Base-by-base conservation (phyloP, 1,140 invertebrate species). In the Manduca sexta region DNA sequence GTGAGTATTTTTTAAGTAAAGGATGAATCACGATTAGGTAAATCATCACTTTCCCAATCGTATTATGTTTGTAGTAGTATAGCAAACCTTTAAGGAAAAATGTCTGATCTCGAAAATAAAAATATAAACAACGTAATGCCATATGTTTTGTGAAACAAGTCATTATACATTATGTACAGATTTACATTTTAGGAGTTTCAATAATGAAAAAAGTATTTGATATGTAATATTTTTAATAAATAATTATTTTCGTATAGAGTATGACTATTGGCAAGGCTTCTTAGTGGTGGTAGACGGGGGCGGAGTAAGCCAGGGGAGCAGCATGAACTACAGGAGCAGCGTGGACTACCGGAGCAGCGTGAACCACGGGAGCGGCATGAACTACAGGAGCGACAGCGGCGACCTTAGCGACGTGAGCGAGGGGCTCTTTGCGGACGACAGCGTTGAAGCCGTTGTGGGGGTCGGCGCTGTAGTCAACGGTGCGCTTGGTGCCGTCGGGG, bases 401-500 rank as follows among this genome's bases (percentile, higher is more conserved):
- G 7, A 68, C 65, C 47, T 72, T 72, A 13, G 61, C 61, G 41
- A 48, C 35, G 21, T 48, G 45, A 17, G 41, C 55, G 15, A 69
- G 43, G n/a, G 66, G 64, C 37, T 74, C 71, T 45, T 67, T 75
- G 56, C 68, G 69, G 2, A 85, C 83, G 31, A 86, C 84, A 12
- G 82, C 85, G 66, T 87, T 86, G 70, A 88, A 88, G 18, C 86
- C 86, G 39, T 82, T 85, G 56, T 84, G 75, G 21, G 73, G 67
- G 56, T 88, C 87, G n/a, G 86, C 86, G 10, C 89, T 90, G 71
- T 92, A 91, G 49, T 90, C 88, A 1, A 91, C 90, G 31, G 88
- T 91, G 46, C 90, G 85, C 62, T 88, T 88, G 57, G 86, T 88
- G 46, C 91, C 91, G 64, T 92, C 90, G 2, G 90, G 87, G 70